Conservation (phyloP, 1,140 invertebrate genomes). For the Rhizoglyphus robini region DNA sequence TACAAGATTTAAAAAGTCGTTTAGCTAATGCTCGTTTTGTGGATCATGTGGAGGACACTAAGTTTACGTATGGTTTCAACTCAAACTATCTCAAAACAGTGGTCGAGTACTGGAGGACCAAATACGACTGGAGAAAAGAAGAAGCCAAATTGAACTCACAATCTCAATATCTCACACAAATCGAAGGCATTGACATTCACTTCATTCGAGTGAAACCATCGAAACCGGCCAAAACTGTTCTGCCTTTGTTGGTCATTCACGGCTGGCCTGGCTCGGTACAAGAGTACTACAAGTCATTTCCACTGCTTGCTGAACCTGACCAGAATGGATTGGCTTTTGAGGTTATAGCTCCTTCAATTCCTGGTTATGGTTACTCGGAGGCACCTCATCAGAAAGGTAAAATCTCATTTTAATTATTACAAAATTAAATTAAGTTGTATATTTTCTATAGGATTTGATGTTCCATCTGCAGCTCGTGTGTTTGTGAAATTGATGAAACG, state of each 20-base stretch:
- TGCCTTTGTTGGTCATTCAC: conserved; percentile 32
- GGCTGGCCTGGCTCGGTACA: conserved; percentile 79
- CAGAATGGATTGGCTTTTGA: conserved; percentile 56
- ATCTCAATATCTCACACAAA: conserved; percentile 31
- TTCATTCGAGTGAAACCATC: conserved; percentile 37
- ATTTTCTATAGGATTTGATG: conserved; percentile 35
- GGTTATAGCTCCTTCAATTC: conserved; percentile 51
- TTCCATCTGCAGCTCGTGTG: conserved; percentile 50
- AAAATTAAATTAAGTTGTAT: too few relatives aligned
- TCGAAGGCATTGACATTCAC: conserved; percentile 59
- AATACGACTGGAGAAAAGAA: conserved; percentile 57
- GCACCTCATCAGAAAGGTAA: conserved; percentile 37
- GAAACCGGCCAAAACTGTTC: conserved; percentile 18
- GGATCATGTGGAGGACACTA: conserved; percentile 44
- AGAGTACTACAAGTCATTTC: conserved; percentile 69
- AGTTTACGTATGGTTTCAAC: conserved; percentile 65
- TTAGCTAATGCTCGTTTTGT: conserved; percentile 16
- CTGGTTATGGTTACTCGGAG: conserved; percentile 71
- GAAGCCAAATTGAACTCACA: conserved; percentile 44
- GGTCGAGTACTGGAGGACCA: conserved; percentile 55
- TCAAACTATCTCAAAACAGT: conserved; percentile 49
- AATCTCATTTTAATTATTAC: too few relatives aligned
- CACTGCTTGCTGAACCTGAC: conserved; percentile 41
- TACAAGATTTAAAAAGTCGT: conserved; percentile 22
- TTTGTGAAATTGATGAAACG: conserved; percentile 68